These are phyloP conservation scores for Synergus laeviventris DNA, from an alignment of 2,888 invertebrate species.

Conservation along the genomic window DNA sequence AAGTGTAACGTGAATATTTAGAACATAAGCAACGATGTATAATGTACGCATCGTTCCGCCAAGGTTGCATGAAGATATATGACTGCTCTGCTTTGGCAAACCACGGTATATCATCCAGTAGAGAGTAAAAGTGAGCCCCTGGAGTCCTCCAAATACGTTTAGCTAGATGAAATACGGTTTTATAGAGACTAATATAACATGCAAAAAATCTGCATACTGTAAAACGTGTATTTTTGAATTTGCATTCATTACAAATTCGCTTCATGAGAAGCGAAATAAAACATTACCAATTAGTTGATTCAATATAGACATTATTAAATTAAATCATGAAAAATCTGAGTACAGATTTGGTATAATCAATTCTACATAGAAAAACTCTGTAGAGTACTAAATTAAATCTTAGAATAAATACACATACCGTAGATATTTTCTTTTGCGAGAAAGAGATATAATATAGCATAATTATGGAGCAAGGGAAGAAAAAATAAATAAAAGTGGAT, in stretches of 20 bases:
- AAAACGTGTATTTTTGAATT: not conserved
- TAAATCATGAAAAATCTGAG: not conserved
- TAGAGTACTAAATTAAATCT: no score
- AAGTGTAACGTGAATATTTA: not conserved
- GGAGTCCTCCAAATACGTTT: not conserved
- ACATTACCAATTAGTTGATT: not conserved
- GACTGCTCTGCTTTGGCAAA: constrained; percentile 1
- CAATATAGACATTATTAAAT: not conserved
- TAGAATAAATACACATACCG: no score
- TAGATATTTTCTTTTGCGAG: no score
- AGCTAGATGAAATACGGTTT: not conserved
- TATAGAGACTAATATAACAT: not conserved
- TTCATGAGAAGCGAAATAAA: no score
- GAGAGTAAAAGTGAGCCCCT: not conserved
- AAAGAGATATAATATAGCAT: no score
- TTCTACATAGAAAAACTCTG: no score
- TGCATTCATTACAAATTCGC: not conserved
- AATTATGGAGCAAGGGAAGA: not conserved
- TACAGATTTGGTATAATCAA: no score
- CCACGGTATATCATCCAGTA: not conserved
- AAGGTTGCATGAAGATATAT: constrained; percentile 7
- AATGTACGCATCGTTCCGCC: not conserved
- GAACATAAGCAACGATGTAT: not conserved
- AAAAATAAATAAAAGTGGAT: not conserved
- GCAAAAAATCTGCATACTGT: not conserved